A percentile compares a stretch with the other conserved stretches of the same genome.
These are phyloP conservation scores for Nesidiocoris tenuis DNA, from an alignment of 2,888 invertebrate genomes.

Conservation along the genomic window DNA sequence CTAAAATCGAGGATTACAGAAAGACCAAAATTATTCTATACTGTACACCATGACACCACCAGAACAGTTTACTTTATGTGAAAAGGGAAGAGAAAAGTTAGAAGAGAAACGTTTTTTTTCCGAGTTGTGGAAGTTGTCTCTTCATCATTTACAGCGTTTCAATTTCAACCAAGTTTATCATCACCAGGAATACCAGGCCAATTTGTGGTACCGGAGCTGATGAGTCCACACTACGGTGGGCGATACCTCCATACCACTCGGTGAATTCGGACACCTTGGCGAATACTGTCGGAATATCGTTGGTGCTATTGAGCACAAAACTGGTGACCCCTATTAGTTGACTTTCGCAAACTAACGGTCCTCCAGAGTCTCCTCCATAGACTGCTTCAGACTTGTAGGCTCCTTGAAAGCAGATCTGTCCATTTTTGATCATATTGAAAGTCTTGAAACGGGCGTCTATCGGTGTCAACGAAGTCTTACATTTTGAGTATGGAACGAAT, in stretches of 20 bases:
- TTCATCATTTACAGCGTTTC: too few species aligned
- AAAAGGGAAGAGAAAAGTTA: too few species aligned
- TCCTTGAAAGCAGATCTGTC: constrained; percentile 5
- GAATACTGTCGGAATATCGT: constrained; percentile 1
- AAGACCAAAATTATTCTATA: too few species aligned
- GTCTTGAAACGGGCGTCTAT: background rate
- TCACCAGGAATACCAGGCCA: too few species aligned
- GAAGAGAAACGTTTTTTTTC: too few species aligned
- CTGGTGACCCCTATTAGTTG: constrained; percentile 2
- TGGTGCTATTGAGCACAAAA: constrained; percentile 12
- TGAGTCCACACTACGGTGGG: too few species aligned
- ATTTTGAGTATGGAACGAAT: background rate
- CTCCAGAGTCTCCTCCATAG: constrained; percentile 24
- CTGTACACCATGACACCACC: too few species aligned
- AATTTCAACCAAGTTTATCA: too few species aligned
- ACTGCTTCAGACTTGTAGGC: background rate
- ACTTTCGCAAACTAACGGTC: constrained; percentile 3
- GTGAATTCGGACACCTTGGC: constrained; percentile 6
- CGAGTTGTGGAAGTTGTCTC: too few species aligned
- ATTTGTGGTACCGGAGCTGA: too few species aligned
- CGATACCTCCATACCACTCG: constrained; percentile 7
- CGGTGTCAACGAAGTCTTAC: background rate
- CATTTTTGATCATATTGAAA: background rate
- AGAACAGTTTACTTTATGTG: too few species aligned
- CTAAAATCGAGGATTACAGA: too few species aligned